These are phyloP conservation scores for Fragariocoptes setiger DNA, from an alignment of 1,140 invertebrate genomes.

Conservation along the genomic window DNA sequence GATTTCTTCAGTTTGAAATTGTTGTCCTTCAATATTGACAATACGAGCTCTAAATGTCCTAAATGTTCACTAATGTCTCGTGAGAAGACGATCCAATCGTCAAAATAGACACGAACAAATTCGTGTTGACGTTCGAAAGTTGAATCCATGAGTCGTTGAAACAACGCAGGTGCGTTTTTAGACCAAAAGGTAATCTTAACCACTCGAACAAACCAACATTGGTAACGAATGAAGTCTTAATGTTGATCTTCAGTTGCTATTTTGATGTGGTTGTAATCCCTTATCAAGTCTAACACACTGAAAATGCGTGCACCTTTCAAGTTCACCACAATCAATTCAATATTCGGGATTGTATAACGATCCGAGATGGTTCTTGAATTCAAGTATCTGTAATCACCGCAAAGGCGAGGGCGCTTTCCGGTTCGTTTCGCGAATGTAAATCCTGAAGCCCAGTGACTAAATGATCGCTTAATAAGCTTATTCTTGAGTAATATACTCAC, in stretches of 20 bases:
- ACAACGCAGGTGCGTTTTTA: conserved; percentile 12
- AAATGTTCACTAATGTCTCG: conserved; percentile 7
- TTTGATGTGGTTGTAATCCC: conserved; percentile 9
- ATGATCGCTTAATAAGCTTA: neutral
- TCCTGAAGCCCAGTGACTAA: neutral
- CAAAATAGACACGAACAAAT: conserved; percentile 11
- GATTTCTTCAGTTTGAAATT: too few species aligned
- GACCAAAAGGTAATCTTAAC: conserved; percentile 11
- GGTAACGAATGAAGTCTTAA: conserved; percentile 5
- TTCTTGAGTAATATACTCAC: neutral
- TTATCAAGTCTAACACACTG: conserved; percentile 7
- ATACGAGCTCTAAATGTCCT: neutral
- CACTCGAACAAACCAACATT: conserved; percentile 6
- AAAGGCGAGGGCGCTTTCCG: neutral
- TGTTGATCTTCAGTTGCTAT: conserved; percentile 3
- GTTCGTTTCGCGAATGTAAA: neutral
- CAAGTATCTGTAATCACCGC: conserved; percentile 6
- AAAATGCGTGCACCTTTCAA: conserved; percentile 6
- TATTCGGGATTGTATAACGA: conserved; percentile 14
- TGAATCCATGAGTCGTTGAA: conserved; percentile 12
- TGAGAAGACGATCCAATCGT: conserved; percentile 12
- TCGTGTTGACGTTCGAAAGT: conserved; percentile 9
- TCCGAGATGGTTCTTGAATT: conserved; percentile 18
- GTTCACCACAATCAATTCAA: conserved; percentile 3
- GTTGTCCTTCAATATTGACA: too few species aligned